Evolutionary conservation across 53 echinoderm and acorn worm genomes (phyloP).

Genomic region (Echinometra lucunter): DNA sequence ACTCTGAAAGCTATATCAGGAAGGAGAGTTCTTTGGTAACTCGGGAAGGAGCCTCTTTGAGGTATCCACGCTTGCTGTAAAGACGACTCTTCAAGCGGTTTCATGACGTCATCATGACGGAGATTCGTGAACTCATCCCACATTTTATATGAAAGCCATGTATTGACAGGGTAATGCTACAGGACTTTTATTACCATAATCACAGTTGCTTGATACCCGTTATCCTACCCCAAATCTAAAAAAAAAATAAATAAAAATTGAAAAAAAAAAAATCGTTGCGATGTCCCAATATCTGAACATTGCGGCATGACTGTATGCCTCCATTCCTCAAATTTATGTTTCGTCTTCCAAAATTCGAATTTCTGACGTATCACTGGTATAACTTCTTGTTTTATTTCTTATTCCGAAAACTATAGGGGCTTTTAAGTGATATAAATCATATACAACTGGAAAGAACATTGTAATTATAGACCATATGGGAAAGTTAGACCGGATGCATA

Average conservation of each 20-base stretch:
- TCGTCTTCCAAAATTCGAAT: neutral
- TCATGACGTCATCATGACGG: constrained; percentile 17
- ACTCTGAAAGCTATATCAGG: too few species aligned
- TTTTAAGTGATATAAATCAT: neutral
- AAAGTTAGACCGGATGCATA: neutral
- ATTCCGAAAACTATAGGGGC: neutral
- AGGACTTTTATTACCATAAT: neutral
- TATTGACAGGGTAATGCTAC: neutral
- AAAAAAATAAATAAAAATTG: too few species aligned
- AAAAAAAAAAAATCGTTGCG: too few species aligned
- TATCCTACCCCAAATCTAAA: too few species aligned
- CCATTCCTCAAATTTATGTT: neutral
- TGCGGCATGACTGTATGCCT: neutral
- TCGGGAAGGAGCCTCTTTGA: neutral
- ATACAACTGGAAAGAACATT: neutral
- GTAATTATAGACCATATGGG: neutral
- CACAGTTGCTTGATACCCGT: neutral
- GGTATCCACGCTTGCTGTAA: neutral
- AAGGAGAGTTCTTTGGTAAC: neutral
- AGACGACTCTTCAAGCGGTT: neutral
- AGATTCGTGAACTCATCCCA: neutral
- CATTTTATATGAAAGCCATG: neutral
- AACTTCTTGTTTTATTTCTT: neutral
- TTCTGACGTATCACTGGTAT: neutral
- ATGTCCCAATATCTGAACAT: too few species aligned